Conservation (phyloP, 2,113 vertebrate genomes). For the Macroglossus sobrinus region DNA sequence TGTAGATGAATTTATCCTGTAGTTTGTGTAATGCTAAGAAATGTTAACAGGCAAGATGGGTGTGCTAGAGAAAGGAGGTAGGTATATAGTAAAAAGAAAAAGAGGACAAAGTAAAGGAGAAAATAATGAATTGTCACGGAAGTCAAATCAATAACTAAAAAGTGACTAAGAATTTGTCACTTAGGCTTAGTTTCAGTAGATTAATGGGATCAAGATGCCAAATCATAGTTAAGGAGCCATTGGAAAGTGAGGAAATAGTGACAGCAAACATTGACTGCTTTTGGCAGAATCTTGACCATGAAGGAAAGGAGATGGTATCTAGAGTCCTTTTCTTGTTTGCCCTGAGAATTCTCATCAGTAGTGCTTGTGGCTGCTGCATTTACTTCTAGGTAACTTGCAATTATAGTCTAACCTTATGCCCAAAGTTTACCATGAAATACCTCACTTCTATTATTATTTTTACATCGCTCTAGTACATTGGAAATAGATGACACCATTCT, state of each 20-base stretch:
- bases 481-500: no score
- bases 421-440: no score
- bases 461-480: no score
- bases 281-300: conserved; percentile 8
- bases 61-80: not conserved
- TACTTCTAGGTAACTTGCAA: no score
- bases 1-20: not conserved
- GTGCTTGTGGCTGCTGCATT: no score
- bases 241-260: not conserved
- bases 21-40: not conserved
- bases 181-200: not conserved
- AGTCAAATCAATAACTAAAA: not conserved
- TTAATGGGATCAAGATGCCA: not conserved
- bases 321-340: not conserved
- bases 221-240: not conserved
- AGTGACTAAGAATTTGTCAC: not conserved
- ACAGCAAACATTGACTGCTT: not conserved
- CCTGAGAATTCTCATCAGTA: no score
- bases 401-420: no score
- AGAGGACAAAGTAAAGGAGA: not conserved
- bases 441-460: no score
- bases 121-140: not conserved
- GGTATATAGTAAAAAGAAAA: not conserved
- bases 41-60: not conserved
- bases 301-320: not conserved